phyloP scores from a whole-genome alignment of 2,797 vertebrate species.

The Numenius phaeopus region DNA sequence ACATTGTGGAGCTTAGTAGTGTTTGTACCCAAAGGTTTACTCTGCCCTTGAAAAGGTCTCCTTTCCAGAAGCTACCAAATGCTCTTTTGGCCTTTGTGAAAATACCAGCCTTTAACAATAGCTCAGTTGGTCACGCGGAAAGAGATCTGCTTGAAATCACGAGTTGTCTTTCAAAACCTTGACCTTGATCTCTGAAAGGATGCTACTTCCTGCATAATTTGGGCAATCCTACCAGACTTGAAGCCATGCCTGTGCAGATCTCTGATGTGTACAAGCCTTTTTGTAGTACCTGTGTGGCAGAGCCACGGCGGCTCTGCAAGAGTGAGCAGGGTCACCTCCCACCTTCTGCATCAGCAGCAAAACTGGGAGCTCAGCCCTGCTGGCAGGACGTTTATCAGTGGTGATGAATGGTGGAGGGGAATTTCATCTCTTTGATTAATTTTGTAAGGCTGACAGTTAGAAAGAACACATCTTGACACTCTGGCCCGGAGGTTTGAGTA shows the following conservation, averaged over 20 bases:
- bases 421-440: slow-evolving; percentile 57
- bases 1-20: neutral
- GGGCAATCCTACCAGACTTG: neutral
- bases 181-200: neutral
- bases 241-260: neutral
- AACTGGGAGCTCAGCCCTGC: neutral
- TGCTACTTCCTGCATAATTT: neutral
- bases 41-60: neutral
- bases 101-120: neutral
- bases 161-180: neutral
- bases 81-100: neutral
- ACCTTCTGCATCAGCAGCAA: neutral
- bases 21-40: neutral
- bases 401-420: slow-evolving; percentile 14
- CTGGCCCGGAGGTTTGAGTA: rapidly evolving
- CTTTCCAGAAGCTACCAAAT: neutral
- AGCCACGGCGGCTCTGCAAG: neutral
- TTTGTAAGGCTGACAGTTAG: neutral
- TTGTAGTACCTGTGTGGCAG: neutral
- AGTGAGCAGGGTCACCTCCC: neutral
- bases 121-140: neutral
- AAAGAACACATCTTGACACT: neutral
- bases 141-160: neutral
- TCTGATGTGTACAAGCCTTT: neutral
- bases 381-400: neutral